Conservation (phyloP, 2,888 invertebrate species). For the Sinhomidia bicolor region DNA sequence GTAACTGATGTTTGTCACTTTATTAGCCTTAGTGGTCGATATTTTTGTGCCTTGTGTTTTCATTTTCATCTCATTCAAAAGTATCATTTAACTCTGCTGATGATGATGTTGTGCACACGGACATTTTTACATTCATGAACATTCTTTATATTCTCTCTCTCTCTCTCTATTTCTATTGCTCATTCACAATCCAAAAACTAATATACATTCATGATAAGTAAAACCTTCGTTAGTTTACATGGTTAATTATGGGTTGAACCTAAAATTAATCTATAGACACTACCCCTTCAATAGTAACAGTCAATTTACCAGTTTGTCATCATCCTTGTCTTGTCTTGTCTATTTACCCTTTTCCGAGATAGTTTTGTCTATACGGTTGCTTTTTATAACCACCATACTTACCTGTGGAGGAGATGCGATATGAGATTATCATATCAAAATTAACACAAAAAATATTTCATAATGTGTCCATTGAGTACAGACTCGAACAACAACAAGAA, state of each 20-base stretch:
- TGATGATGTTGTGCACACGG: neutral
- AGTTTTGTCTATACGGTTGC: neutral
- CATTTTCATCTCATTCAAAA: constrained; percentile 1
- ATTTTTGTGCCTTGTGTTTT: constrained; percentile 2
- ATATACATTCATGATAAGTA: neutral
- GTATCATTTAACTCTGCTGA: neutral
- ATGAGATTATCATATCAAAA: constrained; percentile 23
- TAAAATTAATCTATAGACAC: constrained; percentile 23
- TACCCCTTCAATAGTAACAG: neutral
- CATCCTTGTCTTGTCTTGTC: constrained; percentile 17
- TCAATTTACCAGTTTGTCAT: constrained; percentile 10
- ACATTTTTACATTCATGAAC: neutral
- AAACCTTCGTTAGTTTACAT: constrained; percentile 28
- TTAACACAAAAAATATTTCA: neutral
- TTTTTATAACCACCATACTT: neutral
- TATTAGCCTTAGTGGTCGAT: too few species aligned
- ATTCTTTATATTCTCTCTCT: neutral
- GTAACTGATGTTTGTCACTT: constrained; percentile 40
- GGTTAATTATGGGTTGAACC: neutral
- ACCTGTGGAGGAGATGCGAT: constrained; percentile 6
- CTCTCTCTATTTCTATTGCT: neutral
- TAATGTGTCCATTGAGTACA: neutral
- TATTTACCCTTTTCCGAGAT: neutral
- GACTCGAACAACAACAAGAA: neutral
- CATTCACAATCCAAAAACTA: neutral